Evolutionary conservation across 2,888 invertebrate species (phyloP), one percentile per base, ranked within the genome.

Genomic region (Holacanthella duospinosa): DNA sequence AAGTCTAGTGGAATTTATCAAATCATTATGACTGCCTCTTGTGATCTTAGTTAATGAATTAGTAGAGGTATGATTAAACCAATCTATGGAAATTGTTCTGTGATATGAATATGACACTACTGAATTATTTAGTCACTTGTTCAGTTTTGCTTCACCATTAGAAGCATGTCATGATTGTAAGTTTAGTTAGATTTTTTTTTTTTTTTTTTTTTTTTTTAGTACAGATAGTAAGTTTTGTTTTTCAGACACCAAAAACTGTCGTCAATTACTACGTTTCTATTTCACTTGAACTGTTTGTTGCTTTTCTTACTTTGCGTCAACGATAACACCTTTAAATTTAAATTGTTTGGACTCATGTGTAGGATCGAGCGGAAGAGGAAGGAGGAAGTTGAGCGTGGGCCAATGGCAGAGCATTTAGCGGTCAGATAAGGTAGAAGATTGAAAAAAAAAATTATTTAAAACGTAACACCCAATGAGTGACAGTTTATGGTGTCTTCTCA

Each of bases 231-330:
- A n/a, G n/a, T 36, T 16, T 12, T 36, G n/a, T 48, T n/a, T 21
- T 21, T 21, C 48, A 48, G 48, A 48, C 48, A 48, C 48, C 48
- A 48, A 48, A 48, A 48, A 48, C 48, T 48, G 48, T n/a, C n/a
- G n/a, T 48, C 48, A 9, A 48, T 16, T n/a, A n/a, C n/a, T n/a
- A n/a, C n/a, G n/a, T n/a, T n/a, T 12, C 16, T 6, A 36, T 36
- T 36, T 36, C 36, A 36, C 36, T 36, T 36, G 6, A 6, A 12
- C 36, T 36, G 6, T 48, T n/a, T 48, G 19, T 48, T 48, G 12
- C 48, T 48, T 48, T 21, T 21, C 21, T 21, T 48, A 21, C 12
- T 48, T n/a, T 9, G 21, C 4, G 48, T 48, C 19, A 21, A 21
- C 4, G 48, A n/a, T 4, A 48, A 48, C 4, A 21, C 16, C 9